These are phyloP conservation scores for Araneus ventricosus DNA, from an alignment of 1,140 invertebrate genomes.

Conservation along the genomic window DNA sequence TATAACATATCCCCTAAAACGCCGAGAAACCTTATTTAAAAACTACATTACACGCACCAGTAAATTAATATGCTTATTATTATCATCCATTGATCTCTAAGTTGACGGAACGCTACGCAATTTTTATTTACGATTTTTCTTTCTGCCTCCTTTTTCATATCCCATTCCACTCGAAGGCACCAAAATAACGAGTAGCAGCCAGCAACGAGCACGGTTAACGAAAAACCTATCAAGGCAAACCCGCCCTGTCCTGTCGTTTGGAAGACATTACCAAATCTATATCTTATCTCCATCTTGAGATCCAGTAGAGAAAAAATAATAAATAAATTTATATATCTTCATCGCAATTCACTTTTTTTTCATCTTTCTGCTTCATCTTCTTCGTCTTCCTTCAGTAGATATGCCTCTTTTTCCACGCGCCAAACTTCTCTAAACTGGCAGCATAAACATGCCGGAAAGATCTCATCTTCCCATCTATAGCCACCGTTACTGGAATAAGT, in stretches of 20 bases:
- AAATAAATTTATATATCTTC: slow-evolving; percentile 21
- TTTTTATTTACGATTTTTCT: slow-evolving; percentile 17
- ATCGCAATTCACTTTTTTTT: slow-evolving; percentile 24
- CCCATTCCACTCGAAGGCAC: slow-evolving; percentile 6
- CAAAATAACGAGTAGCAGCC: slow-evolving; percentile 35
- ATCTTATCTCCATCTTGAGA: neutral
- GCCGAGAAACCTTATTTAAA: neutral
- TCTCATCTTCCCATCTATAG: slow-evolving; percentile 47
- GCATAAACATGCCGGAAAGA: slow-evolving; percentile 63
- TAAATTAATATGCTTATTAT: slow-evolving; percentile 42
- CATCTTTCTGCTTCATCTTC: too few relatives aligned
- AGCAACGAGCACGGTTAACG: neutral
- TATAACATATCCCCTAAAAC: neutral
- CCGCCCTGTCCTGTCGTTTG: neutral
- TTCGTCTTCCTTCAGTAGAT: neutral
- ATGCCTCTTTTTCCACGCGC: neutral
- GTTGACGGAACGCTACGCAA: neutral
- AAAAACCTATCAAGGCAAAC: slow-evolving; percentile 2
- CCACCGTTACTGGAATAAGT: slow-evolving; percentile 6
- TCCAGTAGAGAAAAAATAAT: neutral
- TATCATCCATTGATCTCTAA: neutral
- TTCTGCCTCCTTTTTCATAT: neutral
- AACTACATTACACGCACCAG: neutral
- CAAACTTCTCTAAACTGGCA: slow-evolving; percentile 37
- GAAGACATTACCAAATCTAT: slow-evolving; percentile 51